These are phyloP conservation scores for Rhinogobius similis DNA, from an alignment of 2,113 vertebrate genomes.

Conservation along the genomic window DNA sequence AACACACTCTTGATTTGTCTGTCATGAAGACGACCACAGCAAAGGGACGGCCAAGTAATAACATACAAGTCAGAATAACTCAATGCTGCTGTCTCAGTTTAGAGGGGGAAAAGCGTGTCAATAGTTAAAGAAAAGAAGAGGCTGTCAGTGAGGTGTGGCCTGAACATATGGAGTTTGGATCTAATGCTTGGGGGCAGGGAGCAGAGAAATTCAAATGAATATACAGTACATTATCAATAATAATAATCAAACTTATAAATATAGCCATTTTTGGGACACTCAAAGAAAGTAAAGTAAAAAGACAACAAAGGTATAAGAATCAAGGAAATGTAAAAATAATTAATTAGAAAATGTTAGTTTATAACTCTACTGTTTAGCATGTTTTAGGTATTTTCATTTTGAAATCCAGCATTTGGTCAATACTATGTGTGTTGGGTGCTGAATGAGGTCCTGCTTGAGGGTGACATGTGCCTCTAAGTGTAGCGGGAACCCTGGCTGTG, in stretches of 20 bases:
- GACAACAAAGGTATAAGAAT: too few relatives aligned
- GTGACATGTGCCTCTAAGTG: not conserved
- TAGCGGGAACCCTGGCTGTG: constrained; percentile 11
- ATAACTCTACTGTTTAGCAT: too few relatives aligned
- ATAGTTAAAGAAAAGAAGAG: constrained; percentile 20
- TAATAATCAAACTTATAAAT: too few relatives aligned
- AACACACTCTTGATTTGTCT: constrained; percentile 92
- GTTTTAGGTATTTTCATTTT: not conserved
- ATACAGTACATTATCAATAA: not conserved
- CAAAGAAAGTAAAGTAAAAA: too few relatives aligned
- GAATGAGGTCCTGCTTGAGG: not conserved
- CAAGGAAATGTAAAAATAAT: too few relatives aligned
- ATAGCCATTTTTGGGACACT: too few relatives aligned
- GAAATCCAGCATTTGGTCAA: not conserved
- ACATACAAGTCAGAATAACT: constrained; percentile 89
- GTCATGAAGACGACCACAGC: constrained; percentile 84
- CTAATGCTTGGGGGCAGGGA: not conserved
- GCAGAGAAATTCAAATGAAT: not conserved
- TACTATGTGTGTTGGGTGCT: not conserved
- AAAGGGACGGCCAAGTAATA: constrained; percentile 79
- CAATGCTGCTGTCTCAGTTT: constrained; percentile 57
- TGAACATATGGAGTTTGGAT: constrained; percentile 1
- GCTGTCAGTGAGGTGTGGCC: not conserved
- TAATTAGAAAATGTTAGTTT: too few relatives aligned
- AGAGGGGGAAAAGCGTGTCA: constrained; percentile 18